Evolutionary conservation across 1,140 invertebrate genomes (phyloP).

Genomic region (Saxidomus purpurata): DNA sequence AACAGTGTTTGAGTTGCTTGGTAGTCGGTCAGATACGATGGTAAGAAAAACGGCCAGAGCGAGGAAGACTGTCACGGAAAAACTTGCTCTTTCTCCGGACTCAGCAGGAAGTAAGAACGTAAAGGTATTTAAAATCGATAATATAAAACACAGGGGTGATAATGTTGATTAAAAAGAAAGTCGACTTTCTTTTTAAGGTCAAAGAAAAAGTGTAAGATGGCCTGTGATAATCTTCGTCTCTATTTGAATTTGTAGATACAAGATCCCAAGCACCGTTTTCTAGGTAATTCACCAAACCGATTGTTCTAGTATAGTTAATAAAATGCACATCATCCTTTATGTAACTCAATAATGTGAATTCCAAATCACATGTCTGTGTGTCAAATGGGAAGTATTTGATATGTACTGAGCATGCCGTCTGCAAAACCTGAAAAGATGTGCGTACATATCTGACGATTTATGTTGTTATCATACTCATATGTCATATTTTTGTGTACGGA

Average conservation of each 20-base stretch:
- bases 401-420: slow-evolving; percentile 95
- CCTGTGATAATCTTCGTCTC: not conserved
- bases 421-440: slow-evolving; percentile 92
- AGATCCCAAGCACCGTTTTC: not conserved
- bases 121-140: slow-evolving; percentile 88
- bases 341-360: slow-evolving; percentile 83
- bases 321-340: slow-evolving; percentile 87
- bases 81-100: slow-evolving; percentile 88
- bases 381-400: slow-evolving; percentile 83
- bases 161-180: slow-evolving; percentile 88
- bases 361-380: slow-evolving; percentile 77
- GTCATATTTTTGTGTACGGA: no score
- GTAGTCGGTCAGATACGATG: no score
- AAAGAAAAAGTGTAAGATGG: not conserved
- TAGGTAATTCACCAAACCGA: not conserved
- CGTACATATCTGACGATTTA: no score
- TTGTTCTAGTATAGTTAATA: not conserved
- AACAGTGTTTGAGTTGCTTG: slow-evolving; percentile 89
- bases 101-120: slow-evolving; percentile 88
- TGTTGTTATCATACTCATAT: no score
- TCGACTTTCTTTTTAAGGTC: slow-evolving; percentile 73
- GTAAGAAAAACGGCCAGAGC: no score
- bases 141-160: slow-evolving; percentile 88
- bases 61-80: slow-evolving; percentile 88
- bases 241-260: not conserved